These are phyloP conservation scores for cat (Felis catus) DNA, from an alignment of 2,113 vertebrate species.

Conservation along the genomic window F.catus_Fca126_mat1.0 CM031417.1:130301501-130302000, in stretches of 20 bases:
- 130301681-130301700: fast-evolving
- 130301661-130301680: not conserved
- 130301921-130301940: not conserved
- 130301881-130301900: not conserved
- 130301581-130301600: not conserved
- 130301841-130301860: not conserved
- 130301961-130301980: too few species aligned
- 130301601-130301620: not conserved
- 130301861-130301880: not conserved
- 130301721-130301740: not conserved
- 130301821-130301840: not conserved
- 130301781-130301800: not conserved
- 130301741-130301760: not conserved
- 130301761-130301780: not conserved
- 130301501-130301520: not conserved
- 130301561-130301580: not conserved
- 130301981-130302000: too few species aligned
- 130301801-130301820: not conserved
- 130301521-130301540: not conserved
- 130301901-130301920: not conserved
- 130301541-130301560: fast-evolving
- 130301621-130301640: not conserved
- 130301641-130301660: too few species aligned
- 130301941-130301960: not conserved
- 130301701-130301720: not conserved